Evolutionary conservation across 1,140 invertebrate genomes (phyloP).

Genomic region (Camponotus floridanus): DNA sequence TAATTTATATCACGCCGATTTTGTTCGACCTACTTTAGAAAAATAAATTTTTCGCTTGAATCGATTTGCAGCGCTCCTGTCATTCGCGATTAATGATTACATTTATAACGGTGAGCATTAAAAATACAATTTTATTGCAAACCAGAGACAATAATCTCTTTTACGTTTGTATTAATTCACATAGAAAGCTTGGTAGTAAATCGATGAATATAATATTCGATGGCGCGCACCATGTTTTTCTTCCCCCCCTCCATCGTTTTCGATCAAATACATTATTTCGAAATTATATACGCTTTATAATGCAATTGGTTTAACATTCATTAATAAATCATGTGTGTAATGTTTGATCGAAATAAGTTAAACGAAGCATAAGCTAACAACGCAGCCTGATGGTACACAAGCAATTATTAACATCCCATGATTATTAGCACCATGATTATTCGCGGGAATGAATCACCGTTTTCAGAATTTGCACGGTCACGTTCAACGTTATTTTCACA

Average conservation of each 20-base stretch:
- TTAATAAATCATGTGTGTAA: conserved; percentile 49
- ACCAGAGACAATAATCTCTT: conserved; percentile 46
- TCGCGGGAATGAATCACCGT: conserved; percentile 13
- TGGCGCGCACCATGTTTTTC: conserved; percentile 1
- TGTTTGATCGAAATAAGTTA: conserved; percentile 56
- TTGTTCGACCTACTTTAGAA: conserved; percentile 7
- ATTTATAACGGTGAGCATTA: conserved; percentile 21
- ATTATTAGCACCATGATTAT: conserved; percentile 49
- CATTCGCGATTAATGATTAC: conserved; percentile 42
- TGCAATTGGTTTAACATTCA: conserved; percentile 26
- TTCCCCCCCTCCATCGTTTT: not conserved
- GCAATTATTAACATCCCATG: conserved; percentile 40
- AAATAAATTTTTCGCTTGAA: conserved; percentile 49
- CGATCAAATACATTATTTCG: conserved; percentile 33
- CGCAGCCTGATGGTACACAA: conserved; percentile 2
- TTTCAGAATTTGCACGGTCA: conserved; percentile 5
- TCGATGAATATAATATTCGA: conserved; percentile 38
- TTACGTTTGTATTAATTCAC: conserved; percentile 43
- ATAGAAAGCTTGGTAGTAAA: conserved; percentile 37
- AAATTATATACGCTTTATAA: conserved; percentile 41
- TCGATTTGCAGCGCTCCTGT: conserved; percentile 15
- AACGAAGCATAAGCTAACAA: conserved; percentile 37
- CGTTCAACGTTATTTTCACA: conserved; percentile 36
- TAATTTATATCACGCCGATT: conserved; percentile 41
- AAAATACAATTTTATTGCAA: conserved; percentile 45